A percentile compares a stretch with the other conserved stretches of the same genome.
Conservation (phyloP, 2,888 invertebrate species). For the Liopterus haemorrhoidalis region DNA sequence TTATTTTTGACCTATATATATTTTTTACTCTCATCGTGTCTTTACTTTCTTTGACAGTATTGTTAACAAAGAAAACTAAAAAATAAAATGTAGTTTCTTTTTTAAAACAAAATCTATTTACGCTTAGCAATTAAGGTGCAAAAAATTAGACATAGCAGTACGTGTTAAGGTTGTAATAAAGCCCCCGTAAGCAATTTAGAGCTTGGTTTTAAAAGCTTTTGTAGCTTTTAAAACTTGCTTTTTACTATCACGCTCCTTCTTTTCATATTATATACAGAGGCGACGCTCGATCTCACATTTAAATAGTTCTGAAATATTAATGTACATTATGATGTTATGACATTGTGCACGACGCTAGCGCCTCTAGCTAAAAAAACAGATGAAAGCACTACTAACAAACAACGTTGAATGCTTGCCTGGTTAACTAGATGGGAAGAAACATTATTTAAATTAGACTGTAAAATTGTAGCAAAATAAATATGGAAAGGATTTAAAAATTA, state of each 20-base stretch:
- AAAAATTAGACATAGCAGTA: background rate
- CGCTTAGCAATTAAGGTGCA: background rate
- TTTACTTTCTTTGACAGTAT: too few relatives aligned
- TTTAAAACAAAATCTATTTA: background rate
- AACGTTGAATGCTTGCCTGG: too few relatives aligned
- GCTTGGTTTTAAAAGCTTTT: constrained; percentile 20
- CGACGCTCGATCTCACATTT: constrained; percentile 3
- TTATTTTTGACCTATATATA: too few relatives aligned
- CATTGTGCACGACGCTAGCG: background rate
- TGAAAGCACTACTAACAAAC: too few relatives aligned
- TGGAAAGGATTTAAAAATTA: too few relatives aligned
- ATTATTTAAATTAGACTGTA: too few relatives aligned
- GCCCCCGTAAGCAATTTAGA: constrained; percentile 7
- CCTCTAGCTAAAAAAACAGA: background rate
- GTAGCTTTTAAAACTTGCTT: constrained; percentile 17
- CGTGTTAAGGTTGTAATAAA: background rate
- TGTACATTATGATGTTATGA: constrained; percentile 1
- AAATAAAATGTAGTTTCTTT: background rate
- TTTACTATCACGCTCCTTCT: constrained; percentile 17
- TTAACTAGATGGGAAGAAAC: too few relatives aligned
- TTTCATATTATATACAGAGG: too few relatives aligned
- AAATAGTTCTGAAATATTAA: constrained; percentile 8
- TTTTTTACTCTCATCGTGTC: too few relatives aligned
- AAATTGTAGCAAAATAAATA: too few relatives aligned
- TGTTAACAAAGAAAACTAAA: background rate